These are phyloP conservation scores for Athene cunicularia DNA, from an alignment of 2,113 vertebrate species.

Conservation along the genomic window DNA sequence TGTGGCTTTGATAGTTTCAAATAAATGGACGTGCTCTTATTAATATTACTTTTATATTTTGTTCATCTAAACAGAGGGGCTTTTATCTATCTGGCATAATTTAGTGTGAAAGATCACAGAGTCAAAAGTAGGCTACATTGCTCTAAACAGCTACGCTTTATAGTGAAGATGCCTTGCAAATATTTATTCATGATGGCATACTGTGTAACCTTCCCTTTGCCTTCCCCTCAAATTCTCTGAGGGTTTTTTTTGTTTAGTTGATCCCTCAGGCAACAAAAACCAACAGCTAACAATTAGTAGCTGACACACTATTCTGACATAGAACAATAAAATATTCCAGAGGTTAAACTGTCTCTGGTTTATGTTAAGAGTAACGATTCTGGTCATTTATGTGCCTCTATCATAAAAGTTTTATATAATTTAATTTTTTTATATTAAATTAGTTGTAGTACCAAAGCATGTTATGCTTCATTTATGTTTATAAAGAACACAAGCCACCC, in stretches of 20 bases:
- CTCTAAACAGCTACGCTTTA: not conserved
- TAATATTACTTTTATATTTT: not conserved
- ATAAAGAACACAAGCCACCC: not conserved
- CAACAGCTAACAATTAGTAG: constrained; percentile 12
- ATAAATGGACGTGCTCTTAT: not conserved
- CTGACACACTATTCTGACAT: not conserved
- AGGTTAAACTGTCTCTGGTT: not conserved
- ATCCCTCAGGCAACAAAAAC: not conserved
- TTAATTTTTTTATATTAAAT: not conserved
- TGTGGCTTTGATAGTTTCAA: not conserved
- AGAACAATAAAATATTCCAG: not conserved
- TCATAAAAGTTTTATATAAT: not conserved
- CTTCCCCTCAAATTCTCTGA: not conserved
- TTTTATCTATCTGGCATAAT: not conserved
- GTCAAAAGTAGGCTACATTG: not conserved
- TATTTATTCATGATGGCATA: not conserved
- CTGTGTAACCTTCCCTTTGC: not conserved
- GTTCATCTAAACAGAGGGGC: not conserved
- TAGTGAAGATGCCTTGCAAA: not conserved
- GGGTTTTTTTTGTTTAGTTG: not conserved
- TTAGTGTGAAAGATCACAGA: not conserved
- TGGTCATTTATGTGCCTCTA: not conserved
- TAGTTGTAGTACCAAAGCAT: not conserved
- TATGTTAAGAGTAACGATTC: not conserved
- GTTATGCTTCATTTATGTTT: not conserved